phyloP scores from a whole-genome alignment of 2,888 invertebrate genomes.

The Rhagonycha fulva region DNA sequence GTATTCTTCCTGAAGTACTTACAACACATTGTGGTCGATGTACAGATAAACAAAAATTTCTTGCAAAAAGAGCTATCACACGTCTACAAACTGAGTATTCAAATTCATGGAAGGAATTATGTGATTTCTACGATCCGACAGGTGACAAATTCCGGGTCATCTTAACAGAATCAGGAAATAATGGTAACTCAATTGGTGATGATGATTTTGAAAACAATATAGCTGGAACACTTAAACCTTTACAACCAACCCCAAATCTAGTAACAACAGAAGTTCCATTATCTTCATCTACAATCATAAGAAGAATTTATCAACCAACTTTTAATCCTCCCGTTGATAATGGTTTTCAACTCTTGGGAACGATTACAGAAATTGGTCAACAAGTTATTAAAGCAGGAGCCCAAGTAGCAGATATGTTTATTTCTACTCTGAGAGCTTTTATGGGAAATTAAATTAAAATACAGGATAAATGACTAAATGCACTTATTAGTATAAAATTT shows the following conservation, averaged over 20 bases:
- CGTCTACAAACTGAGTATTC: constrained; percentile 68
- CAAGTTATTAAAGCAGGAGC: constrained; percentile 49
- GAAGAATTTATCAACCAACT: background rate
- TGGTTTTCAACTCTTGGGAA: constrained; percentile 17
- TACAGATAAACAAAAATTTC: constrained; percentile 67
- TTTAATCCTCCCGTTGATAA: background rate
- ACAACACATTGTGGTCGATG: constrained; percentile 68
- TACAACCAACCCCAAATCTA: background rate
- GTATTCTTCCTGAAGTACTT: constrained; percentile 72
- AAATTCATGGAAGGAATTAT: constrained; percentile 68
- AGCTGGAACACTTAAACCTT: background rate
- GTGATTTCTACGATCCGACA: constrained; percentile 70
- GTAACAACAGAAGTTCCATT: background rate
- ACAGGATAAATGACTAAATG: background rate
- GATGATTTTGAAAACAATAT: constrained; percentile 7
- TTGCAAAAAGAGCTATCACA: constrained; percentile 67
- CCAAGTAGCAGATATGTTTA: constrained; percentile 49
- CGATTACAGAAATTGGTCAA: constrained; percentile 29
- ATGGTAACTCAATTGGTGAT: background rate
- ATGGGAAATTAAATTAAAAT: constrained; percentile 9
- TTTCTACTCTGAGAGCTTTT: constrained; percentile 24
- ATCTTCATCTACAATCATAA: constrained; percentile 5
- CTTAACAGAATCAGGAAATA: constrained; percentile 44
- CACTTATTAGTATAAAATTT: background rate
- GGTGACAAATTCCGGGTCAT: constrained; percentile 52